Evolutionary conservation across 2,797 vertebrate species (phyloP), one percentile per base, ranked within the genome.

Genomic region (Ctenopoma multispine): DNA sequence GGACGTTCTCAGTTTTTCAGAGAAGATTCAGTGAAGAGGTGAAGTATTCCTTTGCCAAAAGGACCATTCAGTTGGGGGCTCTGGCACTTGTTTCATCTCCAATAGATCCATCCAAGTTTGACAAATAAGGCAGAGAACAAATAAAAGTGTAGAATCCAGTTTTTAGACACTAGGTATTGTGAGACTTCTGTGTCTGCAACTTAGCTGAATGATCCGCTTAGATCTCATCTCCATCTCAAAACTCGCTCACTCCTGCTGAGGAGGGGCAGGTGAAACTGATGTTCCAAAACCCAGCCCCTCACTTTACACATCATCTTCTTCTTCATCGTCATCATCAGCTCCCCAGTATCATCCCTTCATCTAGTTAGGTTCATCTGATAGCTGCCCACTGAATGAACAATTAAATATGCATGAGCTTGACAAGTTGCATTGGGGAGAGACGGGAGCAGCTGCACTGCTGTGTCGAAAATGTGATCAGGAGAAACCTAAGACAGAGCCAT

Each of bases 381-480:
- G 90, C 72, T 83, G 81, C 86, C 77, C 82, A 65, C 75, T 85
- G 83, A 89, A 87, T 82, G 24, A 86, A 90, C 89, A 79, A 94
- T 96, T 90, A 96, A 97, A 96, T 90, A 96, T 96, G 93, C 87
- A 96, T 15, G 59, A 90, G 83, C 80, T 73, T 81, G 69, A 90
- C 83, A 85, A 80, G 85, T 84, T 57, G 70, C 78, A 78, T 54
- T 69, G 80, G 83, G 73, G 65, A 77, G 78, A 86, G 84, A 82
- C 69, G 51, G 72, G 72, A 62, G 79, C 41, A 76, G 54, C 72
- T 51, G 40, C 70, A 64, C 68, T 34, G 50, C 59, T 63, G 69
- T 54, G 84, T 81, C 77, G 84, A 88, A 82, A 76, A 88, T 80
- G 72, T 71, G 78, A 87, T 62, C 72, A 78, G 65, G 69, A 81